phyloP scores from a whole-genome alignment of 92 coral and sea anemone species.

The Palythoa grandiflora region DNA sequence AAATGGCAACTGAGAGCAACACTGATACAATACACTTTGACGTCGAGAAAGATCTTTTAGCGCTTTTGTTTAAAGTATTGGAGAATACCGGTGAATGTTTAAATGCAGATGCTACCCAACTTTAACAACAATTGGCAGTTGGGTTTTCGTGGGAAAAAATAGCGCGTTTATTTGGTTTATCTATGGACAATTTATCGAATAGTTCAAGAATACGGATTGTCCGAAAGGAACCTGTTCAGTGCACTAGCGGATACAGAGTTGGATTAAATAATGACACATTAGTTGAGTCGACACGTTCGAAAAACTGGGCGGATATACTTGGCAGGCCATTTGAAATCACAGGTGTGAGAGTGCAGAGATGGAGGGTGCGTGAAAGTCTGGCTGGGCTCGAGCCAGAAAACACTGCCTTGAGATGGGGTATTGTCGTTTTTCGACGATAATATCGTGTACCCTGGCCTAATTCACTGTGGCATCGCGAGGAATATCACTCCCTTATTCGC shows the following conservation, averaged over 20 bases:
- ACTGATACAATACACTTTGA: conserved; percentile 30
- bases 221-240: conserved; percentile 15
- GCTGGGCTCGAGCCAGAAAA: conserved; percentile 64
- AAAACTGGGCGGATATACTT: conserved; percentile 60
- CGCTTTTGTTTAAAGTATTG: conserved; percentile 49
- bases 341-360: conserved; percentile 62
- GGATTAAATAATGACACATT: conserved; percentile 50
- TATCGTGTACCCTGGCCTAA: conserved; percentile 56
- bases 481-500: conserved; percentile 50
- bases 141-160: conserved; percentile 47
- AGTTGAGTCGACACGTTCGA: conserved; percentile 54
- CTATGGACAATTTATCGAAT: conserved; percentile 62
- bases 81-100: conserved; percentile 35
- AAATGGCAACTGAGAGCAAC: neutral
- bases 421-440: conserved; percentile 21
- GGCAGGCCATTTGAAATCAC: conserved; percentile 64
- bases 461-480: conserved; percentile 58
- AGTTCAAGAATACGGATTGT: conserved; percentile 44
- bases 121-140: conserved; percentile 41
- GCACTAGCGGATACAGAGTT: conserved; percentile 47
- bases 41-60: conserved; percentile 50
- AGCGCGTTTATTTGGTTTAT: conserved; percentile 53
- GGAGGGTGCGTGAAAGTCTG: conserved; percentile 53
- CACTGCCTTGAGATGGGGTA: conserved; percentile 75
- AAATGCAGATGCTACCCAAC: conserved; percentile 21